Evolutionary conservation across 92 coral and sea anemone species (phyloP).

Genomic region (Palythoa heliodiscus): DNA sequence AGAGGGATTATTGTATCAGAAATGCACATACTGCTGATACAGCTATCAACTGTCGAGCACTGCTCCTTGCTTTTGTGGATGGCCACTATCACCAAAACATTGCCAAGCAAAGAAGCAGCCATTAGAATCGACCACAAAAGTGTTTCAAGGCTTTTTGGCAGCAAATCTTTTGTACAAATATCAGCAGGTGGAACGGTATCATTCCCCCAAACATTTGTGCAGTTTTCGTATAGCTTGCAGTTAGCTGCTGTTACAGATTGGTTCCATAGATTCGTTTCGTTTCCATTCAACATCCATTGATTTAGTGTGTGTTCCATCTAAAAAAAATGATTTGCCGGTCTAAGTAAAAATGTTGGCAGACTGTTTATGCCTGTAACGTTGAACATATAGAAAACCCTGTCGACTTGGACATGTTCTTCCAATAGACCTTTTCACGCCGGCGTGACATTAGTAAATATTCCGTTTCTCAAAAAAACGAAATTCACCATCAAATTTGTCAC

Average conservation of each 20-base stretch:
- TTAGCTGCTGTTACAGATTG: not conserved
- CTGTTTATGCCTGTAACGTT: no score
- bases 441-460: no score
- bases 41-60: not conserved
- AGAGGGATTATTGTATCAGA: slow-evolving; percentile 8
- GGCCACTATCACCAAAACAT: slow-evolving; percentile 15
- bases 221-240: not conserved
- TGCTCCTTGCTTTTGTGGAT: not conserved
- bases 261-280: slow-evolving; percentile 10
- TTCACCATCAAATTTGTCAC: no score
- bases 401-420: no score
- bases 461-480: no score
- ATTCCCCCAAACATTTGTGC: not conserved
- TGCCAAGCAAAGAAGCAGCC: not conserved
- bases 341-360: no score
- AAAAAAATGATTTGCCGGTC: not conserved
- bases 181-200: not conserved
- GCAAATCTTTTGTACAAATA: not conserved
- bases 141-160: not conserved
- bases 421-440: no score
- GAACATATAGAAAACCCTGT: no score
- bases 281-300: not conserved
- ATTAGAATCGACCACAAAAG: slow-evolving; percentile 2
- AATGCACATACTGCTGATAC: slow-evolving; percentile 14
- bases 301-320: slow-evolving; percentile 12